Evolutionary conservation across 2,113 vertebrate species (phyloP).

Genomic region (Scomber japonicus): DNA sequence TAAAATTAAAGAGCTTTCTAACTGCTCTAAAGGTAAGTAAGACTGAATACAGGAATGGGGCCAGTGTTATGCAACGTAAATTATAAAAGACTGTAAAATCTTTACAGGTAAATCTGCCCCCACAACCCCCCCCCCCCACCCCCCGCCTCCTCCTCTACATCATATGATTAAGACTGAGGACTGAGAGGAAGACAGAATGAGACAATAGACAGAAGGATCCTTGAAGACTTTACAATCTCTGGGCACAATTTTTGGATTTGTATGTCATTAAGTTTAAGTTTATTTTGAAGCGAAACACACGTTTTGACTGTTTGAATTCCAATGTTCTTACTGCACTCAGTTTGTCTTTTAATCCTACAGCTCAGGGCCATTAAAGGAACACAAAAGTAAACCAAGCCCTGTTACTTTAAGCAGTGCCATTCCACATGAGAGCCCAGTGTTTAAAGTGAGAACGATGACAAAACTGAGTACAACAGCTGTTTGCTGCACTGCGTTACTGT

Average conservation of each 20-base stretch:
- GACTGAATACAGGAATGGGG: too few relatives aligned
- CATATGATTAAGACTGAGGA: not conserved
- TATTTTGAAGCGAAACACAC: slow-evolving; percentile 54
- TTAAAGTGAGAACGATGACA: slow-evolving; percentile 65
- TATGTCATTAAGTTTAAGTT: slow-evolving; percentile 39
- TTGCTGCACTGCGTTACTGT: slow-evolving; percentile 56
- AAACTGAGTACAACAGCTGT: slow-evolving; percentile 73
- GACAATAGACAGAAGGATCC: not conserved
- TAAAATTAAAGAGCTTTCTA: too few relatives aligned
- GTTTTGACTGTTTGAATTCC: slow-evolving; percentile 65
- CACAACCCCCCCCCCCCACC: too few relatives aligned
- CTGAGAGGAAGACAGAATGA: not conserved
- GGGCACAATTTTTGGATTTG: slow-evolving; percentile 16
- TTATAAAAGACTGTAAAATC: not conserved
- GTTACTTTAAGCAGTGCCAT: slow-evolving; percentile 55
- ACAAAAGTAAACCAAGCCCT: slow-evolving; percentile 48
- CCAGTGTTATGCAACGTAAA: too few relatives aligned
- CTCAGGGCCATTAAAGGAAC: slow-evolving; percentile 41
- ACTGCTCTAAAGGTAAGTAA: too few relatives aligned
- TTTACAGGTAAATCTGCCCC: not conserved
- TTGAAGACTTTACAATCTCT: slow-evolving; percentile 27
- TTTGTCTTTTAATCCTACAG: slow-evolving; percentile 41
- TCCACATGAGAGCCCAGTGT: slow-evolving; percentile 55
- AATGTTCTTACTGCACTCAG: slow-evolving; percentile 30
- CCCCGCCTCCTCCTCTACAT: not conserved